These are phyloP conservation scores for Camelus bactrianus DNA, from an alignment of 2,113 vertebrate genomes.

Conservation along the genomic window DNA sequence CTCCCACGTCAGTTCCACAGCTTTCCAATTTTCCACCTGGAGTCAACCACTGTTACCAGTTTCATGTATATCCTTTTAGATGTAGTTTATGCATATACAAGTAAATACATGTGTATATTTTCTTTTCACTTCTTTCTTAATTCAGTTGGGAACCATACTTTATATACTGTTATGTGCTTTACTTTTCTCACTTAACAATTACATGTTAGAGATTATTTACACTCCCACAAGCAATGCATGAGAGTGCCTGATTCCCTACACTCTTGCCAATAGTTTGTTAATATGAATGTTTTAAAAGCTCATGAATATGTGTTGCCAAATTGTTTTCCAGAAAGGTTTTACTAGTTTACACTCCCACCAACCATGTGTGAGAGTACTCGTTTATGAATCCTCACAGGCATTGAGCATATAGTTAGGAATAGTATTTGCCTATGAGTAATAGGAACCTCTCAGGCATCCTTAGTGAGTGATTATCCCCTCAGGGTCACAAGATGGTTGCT, in stretches of 20 bases:
- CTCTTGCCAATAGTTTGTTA: slow-evolving; percentile 32
- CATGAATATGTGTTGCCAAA: slow-evolving; percentile 3
- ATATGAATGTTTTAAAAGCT: slow-evolving; percentile 51
- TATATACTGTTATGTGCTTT: not conserved
- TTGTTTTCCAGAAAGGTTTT: slow-evolving; percentile 46
- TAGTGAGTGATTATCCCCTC: not conserved
- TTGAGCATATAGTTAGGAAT: slow-evolving; percentile 27
- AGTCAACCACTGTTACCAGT: not conserved
- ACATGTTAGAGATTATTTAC: slow-evolving; percentile 25
- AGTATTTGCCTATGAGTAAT: not conserved
- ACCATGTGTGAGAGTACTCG: slow-evolving; percentile 5
- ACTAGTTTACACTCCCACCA: not conserved
- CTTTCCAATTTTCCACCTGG: not conserved
- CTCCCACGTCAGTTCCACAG: not conserved
- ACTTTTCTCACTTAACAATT: slow-evolving; percentile 54
- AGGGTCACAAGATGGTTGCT: not conserved
- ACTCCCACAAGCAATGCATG: not conserved
- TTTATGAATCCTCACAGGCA: not conserved
- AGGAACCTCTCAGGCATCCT: not conserved
- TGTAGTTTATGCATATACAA: not conserved
- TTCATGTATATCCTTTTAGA: slow-evolving; percentile 35
- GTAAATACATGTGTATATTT: slow-evolving; percentile 29
- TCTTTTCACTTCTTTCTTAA: not conserved
- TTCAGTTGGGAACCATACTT: slow-evolving; percentile 16
- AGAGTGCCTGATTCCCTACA: not conserved